These are phyloP conservation scores for Anadara kagoshimensis DNA, from an alignment of 1,140 invertebrate species.

Conservation along the genomic window DNA sequence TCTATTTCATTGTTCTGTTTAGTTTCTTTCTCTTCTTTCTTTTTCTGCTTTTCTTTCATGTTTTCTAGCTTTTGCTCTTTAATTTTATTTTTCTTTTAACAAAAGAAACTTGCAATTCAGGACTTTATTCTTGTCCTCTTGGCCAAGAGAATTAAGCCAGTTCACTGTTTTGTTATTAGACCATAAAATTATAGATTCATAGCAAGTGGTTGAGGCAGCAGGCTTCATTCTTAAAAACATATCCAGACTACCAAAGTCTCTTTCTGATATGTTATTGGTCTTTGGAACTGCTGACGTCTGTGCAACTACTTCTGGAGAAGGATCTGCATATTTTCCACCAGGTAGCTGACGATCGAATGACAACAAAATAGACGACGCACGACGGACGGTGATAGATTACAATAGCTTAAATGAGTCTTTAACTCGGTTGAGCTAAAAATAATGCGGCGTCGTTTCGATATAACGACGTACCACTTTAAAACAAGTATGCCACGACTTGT, in stretches of 20 bases:
- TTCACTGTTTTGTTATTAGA: neutral
- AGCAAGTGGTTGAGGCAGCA: neutral
- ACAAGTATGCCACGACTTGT: too few relatives aligned
- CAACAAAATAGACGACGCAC: too few relatives aligned
- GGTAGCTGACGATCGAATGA: too few relatives aligned
- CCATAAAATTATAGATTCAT: constrained; percentile 8
- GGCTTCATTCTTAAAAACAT: constrained; percentile 21
- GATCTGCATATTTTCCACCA: too few relatives aligned
- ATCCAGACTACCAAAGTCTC: constrained; percentile 30
- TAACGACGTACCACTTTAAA: too few relatives aligned
- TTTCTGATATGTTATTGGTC: constrained; percentile 26
- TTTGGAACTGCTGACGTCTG: too few relatives aligned
- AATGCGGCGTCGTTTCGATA: too few relatives aligned
- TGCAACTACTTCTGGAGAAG: too few relatives aligned
- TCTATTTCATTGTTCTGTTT: too few relatives aligned
- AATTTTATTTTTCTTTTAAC: constrained; percentile 51
- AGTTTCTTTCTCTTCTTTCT: neutral
- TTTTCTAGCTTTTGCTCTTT: neutral
- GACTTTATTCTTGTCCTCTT: constrained; percentile 1
- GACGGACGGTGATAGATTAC: too few relatives aligned
- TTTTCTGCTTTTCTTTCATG: neutral
- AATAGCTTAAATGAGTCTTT: too few relatives aligned
- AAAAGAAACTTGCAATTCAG: constrained; percentile 2
- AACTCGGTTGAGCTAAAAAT: too few relatives aligned
- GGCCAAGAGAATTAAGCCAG: neutral